Evolutionary conservation across 2,113 vertebrate genomes (phyloP).

Genomic region (Dipodomys merriami): DNA sequence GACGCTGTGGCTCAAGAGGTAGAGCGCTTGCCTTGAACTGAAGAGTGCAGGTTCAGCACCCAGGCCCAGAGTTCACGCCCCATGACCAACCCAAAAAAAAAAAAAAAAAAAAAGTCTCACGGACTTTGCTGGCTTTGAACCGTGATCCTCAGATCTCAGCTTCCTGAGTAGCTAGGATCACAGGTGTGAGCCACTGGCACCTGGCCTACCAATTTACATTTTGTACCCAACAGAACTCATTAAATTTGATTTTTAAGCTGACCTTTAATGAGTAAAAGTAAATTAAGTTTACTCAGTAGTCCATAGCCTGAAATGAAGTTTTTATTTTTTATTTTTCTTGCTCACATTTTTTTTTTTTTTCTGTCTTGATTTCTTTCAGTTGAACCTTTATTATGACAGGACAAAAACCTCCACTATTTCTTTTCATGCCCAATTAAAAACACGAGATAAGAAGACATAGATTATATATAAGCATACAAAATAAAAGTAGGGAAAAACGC

Average conservation of each 20-base stretch:
- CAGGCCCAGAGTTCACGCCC: too few species aligned
- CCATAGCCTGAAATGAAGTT: constrained; percentile 40
- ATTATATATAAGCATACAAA: constrained; percentile 11
- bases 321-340: constrained; percentile 67
- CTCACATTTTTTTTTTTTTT: constrained; percentile 55
- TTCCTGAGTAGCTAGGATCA: too few species aligned
- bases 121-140: too few species aligned
- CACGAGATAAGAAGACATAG: constrained; percentile 39
- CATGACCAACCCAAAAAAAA: too few species aligned
- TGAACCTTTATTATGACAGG: constrained; percentile 43
- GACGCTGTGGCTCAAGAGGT: too few species aligned
- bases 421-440: constrained; percentile 57
- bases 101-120: too few species aligned
- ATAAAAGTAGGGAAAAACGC: constrained; percentile 39
- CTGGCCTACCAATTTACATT: too few species aligned
- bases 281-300: constrained; percentile 54
- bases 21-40: too few species aligned
- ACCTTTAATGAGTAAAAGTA: constrained; percentile 65
- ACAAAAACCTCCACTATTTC: constrained; percentile 41
- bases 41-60: too few species aligned
- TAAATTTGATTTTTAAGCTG: constrained; percentile 18
- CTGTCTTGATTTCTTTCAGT: constrained; percentile 38
- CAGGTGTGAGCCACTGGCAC: too few species aligned
- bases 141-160: too few species aligned
- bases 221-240: constrained; percentile 25